These are phyloP conservation scores for Anisognathus igniventris DNA, from an alignment of 2,797 vertebrate genomes.

Conservation along the genomic window DNA sequence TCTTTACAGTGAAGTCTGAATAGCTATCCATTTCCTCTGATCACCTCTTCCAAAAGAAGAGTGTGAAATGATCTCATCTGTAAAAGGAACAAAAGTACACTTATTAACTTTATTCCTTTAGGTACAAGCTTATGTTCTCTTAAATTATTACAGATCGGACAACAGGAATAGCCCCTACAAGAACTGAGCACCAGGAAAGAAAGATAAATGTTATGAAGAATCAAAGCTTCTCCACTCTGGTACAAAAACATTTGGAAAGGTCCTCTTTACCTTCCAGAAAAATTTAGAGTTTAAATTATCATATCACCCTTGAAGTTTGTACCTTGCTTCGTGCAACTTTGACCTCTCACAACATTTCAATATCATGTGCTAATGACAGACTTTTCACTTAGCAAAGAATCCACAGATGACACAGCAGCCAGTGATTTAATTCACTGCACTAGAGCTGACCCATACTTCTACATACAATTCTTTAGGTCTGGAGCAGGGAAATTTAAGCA, in stretches of 20 bases:
- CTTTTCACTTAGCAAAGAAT: neutral
- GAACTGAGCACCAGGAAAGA: neutral
- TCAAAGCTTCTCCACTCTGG: neutral
- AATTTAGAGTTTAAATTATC: neutral
- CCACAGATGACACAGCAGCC: neutral
- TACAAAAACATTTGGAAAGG: neutral
- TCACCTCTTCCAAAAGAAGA: conserved; percentile 36
- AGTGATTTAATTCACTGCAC: neutral
- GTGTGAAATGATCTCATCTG: conserved; percentile 52
- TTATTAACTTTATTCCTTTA: neutral
- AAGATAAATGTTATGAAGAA: neutral
- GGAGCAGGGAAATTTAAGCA: neutral
- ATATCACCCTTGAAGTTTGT: neutral
- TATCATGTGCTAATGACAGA: neutral
- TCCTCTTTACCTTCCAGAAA: neutral
- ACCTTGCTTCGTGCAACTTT: neutral
- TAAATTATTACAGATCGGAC: neutral
- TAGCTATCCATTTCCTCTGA: conserved; percentile 71
- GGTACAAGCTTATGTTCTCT: neutral
- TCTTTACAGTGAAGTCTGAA: conserved; percentile 45
- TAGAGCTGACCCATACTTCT: neutral
- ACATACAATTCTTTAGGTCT: neutral
- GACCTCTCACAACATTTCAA: neutral
- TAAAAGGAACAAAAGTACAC: conserved; percentile 33
- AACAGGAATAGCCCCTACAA: neutral